Base-by-base conservation (phyloP, 1,140 invertebrate genomes). In the Adoxophyes honmai region DNA sequence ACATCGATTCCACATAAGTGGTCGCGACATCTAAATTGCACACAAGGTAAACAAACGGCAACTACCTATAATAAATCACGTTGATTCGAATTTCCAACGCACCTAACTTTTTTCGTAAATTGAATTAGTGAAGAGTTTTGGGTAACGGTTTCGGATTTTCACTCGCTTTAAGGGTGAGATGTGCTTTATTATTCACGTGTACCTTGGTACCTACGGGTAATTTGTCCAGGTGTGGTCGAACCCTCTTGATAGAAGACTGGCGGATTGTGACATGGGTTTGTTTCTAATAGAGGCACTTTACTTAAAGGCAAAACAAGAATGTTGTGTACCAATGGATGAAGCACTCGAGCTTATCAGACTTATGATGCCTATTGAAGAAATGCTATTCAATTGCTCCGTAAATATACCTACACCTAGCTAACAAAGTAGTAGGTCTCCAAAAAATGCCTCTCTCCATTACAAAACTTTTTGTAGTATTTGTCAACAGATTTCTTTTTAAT, bases 91-190 rank as follows among this genome's bases (percentile, higher is more conserved):
- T 13, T 39, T 14, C 7, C 10, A 39, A 44, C 16, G 8, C 8
- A 44, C 18, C 39, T 18, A 44, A 44, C 39, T 48, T 48, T 48
- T 16, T 21, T 21, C 42, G 18, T n/a, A 21, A 14, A 48, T 48
- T 33, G 42, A 48, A 48, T 48, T 33, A 48, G 18, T 3, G 16
- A 11, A 48, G 5, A 48, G 16, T 10, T 48, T 48, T 28, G 0
- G 39, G 15, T 10, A 44, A 44, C 9, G 4, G n/a, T 13, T 48
- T 48, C 16, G 10, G 42, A 18, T 48, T 48, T 48, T 48, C 42
- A 28, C 18, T 33, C 42, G 18, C 42, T 16, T 48, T 11, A 11
- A 6, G 5, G 42, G n/a, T 28, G 6, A 28, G 21, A 3, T 28
- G n/a, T 18, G 15, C 39, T 42, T 42, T 42, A 18, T 48, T 28